Conservation (phyloP, 2,888 invertebrate species). For the Ennomos fuscantarius region DNA sequence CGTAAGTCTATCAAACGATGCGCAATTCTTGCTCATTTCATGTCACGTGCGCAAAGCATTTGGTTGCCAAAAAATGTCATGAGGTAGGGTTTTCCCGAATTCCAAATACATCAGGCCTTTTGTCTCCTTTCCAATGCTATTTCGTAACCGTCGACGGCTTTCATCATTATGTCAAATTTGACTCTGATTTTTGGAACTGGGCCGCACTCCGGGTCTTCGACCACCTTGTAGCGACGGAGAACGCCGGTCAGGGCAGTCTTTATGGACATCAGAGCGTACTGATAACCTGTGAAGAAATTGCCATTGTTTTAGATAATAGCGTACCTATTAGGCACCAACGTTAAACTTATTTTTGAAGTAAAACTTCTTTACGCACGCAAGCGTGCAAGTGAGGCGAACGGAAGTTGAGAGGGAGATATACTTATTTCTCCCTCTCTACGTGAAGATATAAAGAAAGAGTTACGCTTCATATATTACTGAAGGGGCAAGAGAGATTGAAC, state of each 20-base stretch:
- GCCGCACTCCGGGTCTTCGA: constrained; percentile 55
- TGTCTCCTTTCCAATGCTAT: constrained; percentile 58
- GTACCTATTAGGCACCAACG: no score
- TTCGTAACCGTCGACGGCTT: constrained; percentile 67
- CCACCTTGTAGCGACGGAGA: constrained; percentile 58
- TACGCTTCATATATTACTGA: no score
- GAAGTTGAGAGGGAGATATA: no score
- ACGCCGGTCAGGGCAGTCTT: constrained; percentile 63
- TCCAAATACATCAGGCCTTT: constrained; percentile 8
- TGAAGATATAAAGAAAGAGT: no score
- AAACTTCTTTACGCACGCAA: no score
- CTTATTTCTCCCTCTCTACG: no score
- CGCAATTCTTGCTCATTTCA: no score
- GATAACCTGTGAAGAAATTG: constrained; percentile 62
- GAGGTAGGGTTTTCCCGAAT: neutral
- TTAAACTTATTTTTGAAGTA: no score
- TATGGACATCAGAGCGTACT: constrained; percentile 75
- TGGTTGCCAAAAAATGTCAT: neutral
- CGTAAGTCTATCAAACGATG: no score
- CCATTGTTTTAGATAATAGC: no score
- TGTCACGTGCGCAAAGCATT: neutral
- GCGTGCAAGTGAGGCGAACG: no score
- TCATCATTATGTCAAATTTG: constrained; percentile 77
- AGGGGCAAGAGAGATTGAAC: no score
- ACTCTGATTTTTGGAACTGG: constrained; percentile 63